A percentile compares a stretch with the other conserved stretches of the same genome.
These are phyloP conservation scores for Selene dorsalis DNA, from an alignment of 2,797 vertebrate species.

Conservation along the genomic window DNA sequence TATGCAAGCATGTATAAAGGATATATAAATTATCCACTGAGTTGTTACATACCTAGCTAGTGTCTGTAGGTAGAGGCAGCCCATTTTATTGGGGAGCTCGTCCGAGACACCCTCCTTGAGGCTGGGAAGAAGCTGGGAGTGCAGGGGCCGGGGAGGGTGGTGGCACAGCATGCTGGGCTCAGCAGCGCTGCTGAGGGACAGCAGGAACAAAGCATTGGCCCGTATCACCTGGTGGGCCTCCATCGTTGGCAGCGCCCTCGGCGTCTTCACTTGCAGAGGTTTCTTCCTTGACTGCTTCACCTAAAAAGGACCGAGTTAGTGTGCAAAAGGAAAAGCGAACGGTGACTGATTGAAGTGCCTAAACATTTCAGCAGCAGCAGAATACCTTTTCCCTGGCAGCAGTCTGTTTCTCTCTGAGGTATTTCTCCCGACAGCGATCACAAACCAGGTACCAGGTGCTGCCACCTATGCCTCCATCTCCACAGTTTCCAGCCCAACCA, in stretches of 20 bases:
- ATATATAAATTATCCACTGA: neutral
- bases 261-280: conserved; percentile 96
- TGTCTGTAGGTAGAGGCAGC: conserved; percentile 97
- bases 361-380: neutral
- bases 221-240: conserved; percentile 99
- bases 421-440: conserved; percentile 97
- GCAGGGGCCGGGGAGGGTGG: conserved; percentile 92
- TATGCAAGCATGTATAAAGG: neutral
- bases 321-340: neutral
- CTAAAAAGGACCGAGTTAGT: conserved; percentile 70
- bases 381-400: conserved; percentile 96
- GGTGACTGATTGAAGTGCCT: neutral
- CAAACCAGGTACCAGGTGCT: conserved; percentile 99
- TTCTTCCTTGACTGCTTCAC: conserved; percentile 98
- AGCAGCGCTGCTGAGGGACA: conserved; percentile 97
- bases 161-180: conserved; percentile 96
- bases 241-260: conserved; percentile 96
- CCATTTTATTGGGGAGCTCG: conserved; percentile 96
- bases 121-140: conserved; percentile 94
- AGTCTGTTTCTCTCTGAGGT: conserved; percentile 97
- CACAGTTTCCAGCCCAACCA: conserved; percentile 99
- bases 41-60: conserved; percentile 89
- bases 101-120: conserved; percentile 98
- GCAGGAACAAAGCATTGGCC: conserved; percentile 95
- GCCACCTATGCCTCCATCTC: conserved; percentile 97